Evolutionary conservation across 2,888 invertebrate genomes (phyloP), one percentile per base, ranked within the genome.

Genomic region (Trachelus iudaicus): DNA sequence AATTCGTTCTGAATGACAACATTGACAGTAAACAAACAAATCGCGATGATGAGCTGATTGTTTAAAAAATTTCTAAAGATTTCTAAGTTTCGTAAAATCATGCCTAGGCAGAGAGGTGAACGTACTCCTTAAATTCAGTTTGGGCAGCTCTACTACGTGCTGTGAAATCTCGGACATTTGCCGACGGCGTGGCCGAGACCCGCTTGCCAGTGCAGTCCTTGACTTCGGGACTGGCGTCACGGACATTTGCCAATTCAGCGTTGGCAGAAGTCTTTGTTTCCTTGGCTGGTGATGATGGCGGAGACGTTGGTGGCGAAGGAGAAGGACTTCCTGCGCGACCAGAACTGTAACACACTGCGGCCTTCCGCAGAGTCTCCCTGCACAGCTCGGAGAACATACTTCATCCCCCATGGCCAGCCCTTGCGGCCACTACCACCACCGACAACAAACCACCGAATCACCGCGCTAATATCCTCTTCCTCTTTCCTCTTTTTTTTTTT

Each of bases 331-430:
- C 89, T 84, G 90, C 85, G 83, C 90, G 90, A 86, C 89, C 90
- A 87, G 90, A 89, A 88, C 89, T 91, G 91, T 91, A 91, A 88
- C 89, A 91, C 84, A 91, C 92, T 83, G 92, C 92, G 86, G 92
- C 92, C 88, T 92, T 92, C 86, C 93, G 92, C 88, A 93, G 91
- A 83, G 93, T 93, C 91, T 93, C 93, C 89, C 93, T 92, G 90
- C 93, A 93, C 89, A 93, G 91, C 91, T 93, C 93, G 88, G 93
- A 93, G 92, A 93, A 93, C 93, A 93, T 93, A 84, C 88, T 91
- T 87, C 84, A 87, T 89, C 88, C 88, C 86, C 92, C 92, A 92
- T 92, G 92, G 91, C 90, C 89, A 81, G 81, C 80, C 83, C 83
- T 81, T 80, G 80, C 82, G 76, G 78, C 81, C 79, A 75, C 81